Conservation (phyloP, 2,888 invertebrate species). For the Fragum sueziense region DNA sequence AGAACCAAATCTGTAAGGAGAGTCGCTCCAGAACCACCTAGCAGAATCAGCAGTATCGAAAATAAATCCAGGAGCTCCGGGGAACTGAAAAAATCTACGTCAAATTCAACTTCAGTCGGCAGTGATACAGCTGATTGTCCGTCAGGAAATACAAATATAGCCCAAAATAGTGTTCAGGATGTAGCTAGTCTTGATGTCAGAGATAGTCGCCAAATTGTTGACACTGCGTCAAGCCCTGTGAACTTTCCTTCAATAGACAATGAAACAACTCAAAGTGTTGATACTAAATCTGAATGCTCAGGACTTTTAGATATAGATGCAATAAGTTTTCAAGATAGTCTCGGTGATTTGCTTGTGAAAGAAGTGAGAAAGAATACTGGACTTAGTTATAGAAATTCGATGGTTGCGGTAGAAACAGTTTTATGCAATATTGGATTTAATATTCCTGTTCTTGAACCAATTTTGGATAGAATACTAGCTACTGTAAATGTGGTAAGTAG, state of each 20-base stretch:
- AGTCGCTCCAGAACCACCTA: slow-evolving; percentile 49
- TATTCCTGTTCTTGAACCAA: slow-evolving; percentile 62
- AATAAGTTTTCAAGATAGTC: slow-evolving; percentile 59
- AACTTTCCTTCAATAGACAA: slow-evolving; percentile 36
- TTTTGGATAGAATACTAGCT: slow-evolving; percentile 67
- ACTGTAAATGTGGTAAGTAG: slow-evolving; percentile 66
- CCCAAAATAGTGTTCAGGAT: not conserved
- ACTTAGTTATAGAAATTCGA: slow-evolving; percentile 75
- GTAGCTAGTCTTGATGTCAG: not conserved
- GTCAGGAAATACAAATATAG: not conserved
- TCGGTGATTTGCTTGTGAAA: slow-evolving; percentile 74
- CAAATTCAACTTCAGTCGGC: not conserved
- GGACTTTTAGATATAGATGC: slow-evolving; percentile 38
- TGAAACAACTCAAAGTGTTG: not conserved
- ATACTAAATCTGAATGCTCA: not conserved
- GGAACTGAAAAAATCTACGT: not conserved
- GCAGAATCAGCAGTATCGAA: slow-evolving; percentile 7
- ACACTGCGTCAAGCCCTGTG: slow-evolving; percentile 44
- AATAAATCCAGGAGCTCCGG: not conserved
- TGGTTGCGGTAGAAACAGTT: slow-evolving; percentile 76
- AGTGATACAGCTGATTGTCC: not conserved
- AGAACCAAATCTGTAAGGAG: slow-evolving; percentile 33
- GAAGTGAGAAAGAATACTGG: slow-evolving; percentile 73
- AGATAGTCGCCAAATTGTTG: slow-evolving; percentile 9
- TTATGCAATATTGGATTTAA: slow-evolving; percentile 67